These are phyloP conservation scores for Embiotoca jacksoni DNA, from an alignment of 2,113 vertebrate species.

Conservation along the genomic window DNA sequence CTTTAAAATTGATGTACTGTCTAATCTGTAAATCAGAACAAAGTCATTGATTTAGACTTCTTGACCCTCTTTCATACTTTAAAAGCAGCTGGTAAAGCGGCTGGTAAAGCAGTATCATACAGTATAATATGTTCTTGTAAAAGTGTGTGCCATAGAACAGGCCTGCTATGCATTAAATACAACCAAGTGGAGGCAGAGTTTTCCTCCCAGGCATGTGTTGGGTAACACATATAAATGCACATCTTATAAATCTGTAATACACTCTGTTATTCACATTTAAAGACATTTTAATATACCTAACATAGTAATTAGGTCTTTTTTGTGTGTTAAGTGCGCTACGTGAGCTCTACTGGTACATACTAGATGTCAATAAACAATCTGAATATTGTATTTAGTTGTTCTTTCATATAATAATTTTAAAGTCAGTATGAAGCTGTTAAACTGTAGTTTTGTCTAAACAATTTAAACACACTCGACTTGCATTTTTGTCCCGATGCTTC, in stretches of 20 bases:
- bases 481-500: constrained; percentile 21
- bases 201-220: constrained; percentile 47
- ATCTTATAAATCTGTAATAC: background rate
- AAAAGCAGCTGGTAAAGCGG: constrained; percentile 5
- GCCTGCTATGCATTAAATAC: constrained; percentile 51
- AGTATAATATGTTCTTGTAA: constrained; percentile 8
- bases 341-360: background rate
- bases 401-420: background rate
- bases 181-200: constrained; percentile 72
- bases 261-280: background rate
- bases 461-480: background rate
- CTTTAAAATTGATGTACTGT: background rate
- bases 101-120: background rate
- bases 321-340: background rate
- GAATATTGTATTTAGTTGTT: background rate
- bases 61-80: background rate
- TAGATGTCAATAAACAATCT: background rate
- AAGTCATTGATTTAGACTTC: background rate
- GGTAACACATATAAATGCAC: constrained; percentile 22
- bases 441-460: background rate
- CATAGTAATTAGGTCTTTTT: background rate
- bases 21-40: constrained; percentile 6
- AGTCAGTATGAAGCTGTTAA: background rate
- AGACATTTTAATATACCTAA: background rate
- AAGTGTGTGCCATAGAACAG: constrained; percentile 30